These are phyloP conservation scores for Oikopleura albicans DNA, from an alignment of 23 tunicate genomes.

Conservation along the genomic window DNA sequence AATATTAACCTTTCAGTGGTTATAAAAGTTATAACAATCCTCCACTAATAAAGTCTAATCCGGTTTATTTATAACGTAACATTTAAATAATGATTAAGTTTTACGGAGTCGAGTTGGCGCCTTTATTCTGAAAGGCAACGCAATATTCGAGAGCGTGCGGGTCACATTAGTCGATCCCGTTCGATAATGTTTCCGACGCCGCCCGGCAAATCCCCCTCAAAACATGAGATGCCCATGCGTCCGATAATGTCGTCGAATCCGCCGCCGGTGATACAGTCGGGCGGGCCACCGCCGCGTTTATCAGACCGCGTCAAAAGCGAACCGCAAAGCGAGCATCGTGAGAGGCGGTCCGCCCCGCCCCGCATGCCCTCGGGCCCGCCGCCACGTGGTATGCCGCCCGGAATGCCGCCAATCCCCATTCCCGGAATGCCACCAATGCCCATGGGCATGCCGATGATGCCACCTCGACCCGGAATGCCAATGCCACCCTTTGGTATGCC, in stretches of 20 bases:
- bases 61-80: too few relatives aligned
- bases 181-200: background rate
- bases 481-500: constrained; percentile 15
- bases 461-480: too few relatives aligned
- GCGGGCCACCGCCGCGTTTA: background rate
- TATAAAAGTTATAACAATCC: too few relatives aligned
- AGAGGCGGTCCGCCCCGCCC: background rate
- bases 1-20: too few relatives aligned
- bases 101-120: background rate
- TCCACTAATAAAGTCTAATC: too few relatives aligned
- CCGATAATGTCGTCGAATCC: background rate
- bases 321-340: background rate
- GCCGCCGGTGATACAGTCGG: background rate
- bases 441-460: constrained; percentile 4
- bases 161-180: background rate
- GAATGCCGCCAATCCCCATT: background rate
- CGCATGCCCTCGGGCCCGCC: background rate
- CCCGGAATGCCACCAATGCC: background rate
- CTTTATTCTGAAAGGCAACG: background rate
- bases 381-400: background rate
- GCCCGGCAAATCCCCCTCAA: too few relatives aligned
- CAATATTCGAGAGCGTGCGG: background rate
- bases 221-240: background rate
- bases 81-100: background rate
- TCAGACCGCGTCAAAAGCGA: background rate